Evolutionary conservation across 2,113 vertebrate genomes (phyloP).

Genomic region (Poeciliopsis retropinna): DNA sequence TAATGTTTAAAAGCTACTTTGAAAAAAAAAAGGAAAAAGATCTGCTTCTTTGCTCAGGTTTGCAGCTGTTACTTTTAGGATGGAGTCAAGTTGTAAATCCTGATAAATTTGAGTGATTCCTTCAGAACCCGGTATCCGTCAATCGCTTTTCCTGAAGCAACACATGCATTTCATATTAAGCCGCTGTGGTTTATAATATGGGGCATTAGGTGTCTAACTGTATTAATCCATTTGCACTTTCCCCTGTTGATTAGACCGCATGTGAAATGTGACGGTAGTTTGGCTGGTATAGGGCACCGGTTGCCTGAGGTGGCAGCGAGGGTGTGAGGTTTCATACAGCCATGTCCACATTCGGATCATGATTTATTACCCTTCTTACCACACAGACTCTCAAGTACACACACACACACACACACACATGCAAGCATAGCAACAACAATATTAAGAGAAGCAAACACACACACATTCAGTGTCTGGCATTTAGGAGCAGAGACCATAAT

Average conservation of each 20-base stretch:
- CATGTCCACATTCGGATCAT: conserved; percentile 69
- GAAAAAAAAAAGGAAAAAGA: conserved; percentile 30
- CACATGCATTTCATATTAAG: conserved; percentile 66
- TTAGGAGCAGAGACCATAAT: conserved; percentile 42
- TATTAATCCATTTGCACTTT: conserved; percentile 79
- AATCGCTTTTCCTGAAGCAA: conserved; percentile 49
- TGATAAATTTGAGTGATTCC: conserved; percentile 45
- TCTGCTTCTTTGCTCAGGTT: conserved; percentile 11
- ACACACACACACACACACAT: conserved; percentile 22
- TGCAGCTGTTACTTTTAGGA: conserved; percentile 22
- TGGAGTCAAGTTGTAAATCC: conserved; percentile 33
- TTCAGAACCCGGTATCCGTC: conserved; percentile 62
- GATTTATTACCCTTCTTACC: conserved; percentile 73
- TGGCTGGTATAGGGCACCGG: conserved; percentile 76
- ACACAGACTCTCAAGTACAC: conserved; percentile 22
- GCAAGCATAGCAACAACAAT: conserved; percentile 31
- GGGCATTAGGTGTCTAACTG: conserved; percentile 69
- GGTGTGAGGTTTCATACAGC: conserved; percentile 69
- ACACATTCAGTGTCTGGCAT: conserved; percentile 53
- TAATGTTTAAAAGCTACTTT: neutral
- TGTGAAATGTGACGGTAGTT: conserved; percentile 68
- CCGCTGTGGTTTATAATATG: conserved; percentile 61
- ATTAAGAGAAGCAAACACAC: conserved; percentile 35
- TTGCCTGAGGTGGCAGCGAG: conserved; percentile 70
- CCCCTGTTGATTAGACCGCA: conserved; percentile 74